Percentiles rank a stretch among this genome's conserved stretches.
Conservation (phyloP, 2,888 invertebrate species). For the Trimorus sp. region DNA sequence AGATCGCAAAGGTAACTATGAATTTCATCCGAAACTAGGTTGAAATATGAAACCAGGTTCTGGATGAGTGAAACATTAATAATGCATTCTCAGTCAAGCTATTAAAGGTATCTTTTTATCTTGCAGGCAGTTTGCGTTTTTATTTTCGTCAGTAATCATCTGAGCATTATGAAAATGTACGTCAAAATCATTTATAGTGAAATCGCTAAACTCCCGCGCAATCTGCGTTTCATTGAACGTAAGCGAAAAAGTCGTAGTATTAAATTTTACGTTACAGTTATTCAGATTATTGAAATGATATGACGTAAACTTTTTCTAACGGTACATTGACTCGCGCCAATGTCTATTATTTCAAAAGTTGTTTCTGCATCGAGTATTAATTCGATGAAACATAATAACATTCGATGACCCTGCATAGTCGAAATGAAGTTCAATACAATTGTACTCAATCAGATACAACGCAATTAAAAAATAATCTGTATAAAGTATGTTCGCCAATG, state of each 20-base stretch:
- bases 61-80: slow-evolving; percentile 56
- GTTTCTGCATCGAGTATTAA: not conserved
- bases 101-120: slow-evolving; percentile 24
- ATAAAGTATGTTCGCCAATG: too few relatives aligned
- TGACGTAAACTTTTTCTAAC: slow-evolving; percentile 27
- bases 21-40: slow-evolving; percentile 58
- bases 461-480: too few relatives aligned
- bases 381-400: too few relatives aligned
- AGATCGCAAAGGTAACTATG: slow-evolving; percentile 50
- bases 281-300: slow-evolving; percentile 26
- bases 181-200: not conserved
- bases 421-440: not conserved
- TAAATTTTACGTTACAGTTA: slow-evolving; percentile 21
- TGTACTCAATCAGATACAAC: too few relatives aligned
- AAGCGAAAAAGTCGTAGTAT: not conserved
- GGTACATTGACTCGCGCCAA: slow-evolving; percentile 20
- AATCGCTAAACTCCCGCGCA: not conserved
- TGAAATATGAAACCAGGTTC: slow-evolving; percentile 60
- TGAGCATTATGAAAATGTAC: slow-evolving; percentile 4
- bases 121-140: not conserved
- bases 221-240: not conserved
- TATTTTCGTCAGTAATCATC: slow-evolving; percentile 8
- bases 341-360: slow-evolving; percentile 22
- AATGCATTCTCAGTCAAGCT: slow-evolving; percentile 22
- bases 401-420: not conserved